Percentiles rank a stretch among this genome's conserved stretches.
These are phyloP conservation scores for Heterochromis multidens DNA, from an alignment of 2,113 vertebrate genomes.

Conservation along the genomic window DNA sequence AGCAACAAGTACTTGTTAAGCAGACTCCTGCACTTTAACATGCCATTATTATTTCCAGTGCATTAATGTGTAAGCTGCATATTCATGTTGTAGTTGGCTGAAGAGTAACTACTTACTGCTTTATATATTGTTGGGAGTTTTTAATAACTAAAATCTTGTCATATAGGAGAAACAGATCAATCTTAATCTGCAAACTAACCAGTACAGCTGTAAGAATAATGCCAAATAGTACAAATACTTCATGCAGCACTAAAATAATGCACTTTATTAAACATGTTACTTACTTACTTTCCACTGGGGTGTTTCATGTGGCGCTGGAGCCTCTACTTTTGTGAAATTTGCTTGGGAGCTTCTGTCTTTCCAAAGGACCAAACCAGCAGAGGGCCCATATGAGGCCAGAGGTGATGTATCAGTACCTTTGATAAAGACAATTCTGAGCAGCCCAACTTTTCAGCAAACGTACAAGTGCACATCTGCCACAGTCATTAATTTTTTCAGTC, in stretches of 20 bases:
- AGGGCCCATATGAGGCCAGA: neutral
- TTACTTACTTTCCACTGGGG: neutral
- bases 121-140: neutral
- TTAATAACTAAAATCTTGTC: neutral
- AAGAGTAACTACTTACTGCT: rapidly evolving
- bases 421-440: neutral
- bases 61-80: neutral
- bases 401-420: neutral
- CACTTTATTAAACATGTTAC: neutral
- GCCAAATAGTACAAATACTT: neutral
- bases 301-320: neutral
- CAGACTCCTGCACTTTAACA: neutral
- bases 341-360: neutral
- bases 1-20: rapidly evolving
- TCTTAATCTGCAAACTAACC: neutral
- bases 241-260: neutral
- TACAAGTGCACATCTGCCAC: neutral
- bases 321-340: neutral
- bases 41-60: neutral
- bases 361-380: rapidly evolving
- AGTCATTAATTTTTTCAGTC: neutral
- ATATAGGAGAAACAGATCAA: neutral
- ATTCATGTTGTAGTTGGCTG: neutral
- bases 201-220: neutral
- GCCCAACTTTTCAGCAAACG: neutral